phyloP scores from a whole-genome alignment of 1,140 invertebrate genomes.

The Gonioctena quinquepunctata region DNA sequence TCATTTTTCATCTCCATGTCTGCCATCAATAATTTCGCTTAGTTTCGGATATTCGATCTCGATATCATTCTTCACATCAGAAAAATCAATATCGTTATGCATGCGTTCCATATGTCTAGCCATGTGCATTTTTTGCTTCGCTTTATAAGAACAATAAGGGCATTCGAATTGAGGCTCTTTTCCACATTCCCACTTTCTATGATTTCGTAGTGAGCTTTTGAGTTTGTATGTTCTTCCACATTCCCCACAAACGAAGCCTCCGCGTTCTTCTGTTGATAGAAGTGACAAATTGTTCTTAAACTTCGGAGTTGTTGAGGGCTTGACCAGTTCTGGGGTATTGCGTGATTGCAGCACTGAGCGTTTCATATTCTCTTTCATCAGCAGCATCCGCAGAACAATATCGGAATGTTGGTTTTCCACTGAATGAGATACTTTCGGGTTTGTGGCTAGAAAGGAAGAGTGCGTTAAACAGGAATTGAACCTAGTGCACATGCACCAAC shows the following conservation, averaged over 20 bases:
- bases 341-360: conserved; percentile 50
- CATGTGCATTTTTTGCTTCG: conserved; percentile 84
- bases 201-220: conserved; percentile 59
- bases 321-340: conserved; percentile 1
- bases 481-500: no score
- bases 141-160: conserved; percentile 78
- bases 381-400: conserved; percentile 52
- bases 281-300: background rate
- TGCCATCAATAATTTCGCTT: background rate
- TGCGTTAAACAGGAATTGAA: no score
- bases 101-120: conserved; percentile 79
- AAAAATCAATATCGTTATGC: conserved; percentile 66
- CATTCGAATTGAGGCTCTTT: conserved; percentile 78
- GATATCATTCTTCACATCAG: conserved; percentile 13
- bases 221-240: conserved; percentile 45
- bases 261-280: no score
- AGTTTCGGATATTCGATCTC: background rate
- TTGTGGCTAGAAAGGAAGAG: background rate
- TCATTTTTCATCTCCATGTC: background rate
- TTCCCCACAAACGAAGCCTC: conserved; percentile 24
- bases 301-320: background rate
- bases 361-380: conserved; percentile 54
- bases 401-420: conserved; percentile 51
- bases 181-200: conserved; percentile 59
- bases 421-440: conserved; percentile 21